Evolutionary conservation across 2,888 invertebrate species (phyloP), one percentile per base, ranked within the genome.

Genomic region (Carpatolechia fugitivella): DNA sequence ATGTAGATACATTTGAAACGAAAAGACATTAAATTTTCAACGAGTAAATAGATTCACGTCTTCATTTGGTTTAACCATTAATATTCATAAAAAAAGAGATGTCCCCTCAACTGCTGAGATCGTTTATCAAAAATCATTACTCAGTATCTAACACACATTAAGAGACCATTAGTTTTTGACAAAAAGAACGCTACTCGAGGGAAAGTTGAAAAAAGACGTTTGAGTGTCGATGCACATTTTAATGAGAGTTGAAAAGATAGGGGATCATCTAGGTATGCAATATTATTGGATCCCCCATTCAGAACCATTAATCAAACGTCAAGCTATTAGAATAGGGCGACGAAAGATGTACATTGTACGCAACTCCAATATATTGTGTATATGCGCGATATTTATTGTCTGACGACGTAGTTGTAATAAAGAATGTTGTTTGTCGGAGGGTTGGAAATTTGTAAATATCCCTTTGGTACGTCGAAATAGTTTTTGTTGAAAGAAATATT

Each of bases 281-380:
- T 46, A 73, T 76, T 72, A 78, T 78, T 74, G 74, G 60, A 65
- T 64, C 68, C 77, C 83, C 80, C 62, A 65, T 30, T 73, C 74
- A 66, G 67, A 65, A 63, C 71, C 85, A 89, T 89, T 87, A 87
- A 89, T 89, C 89, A 89, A 87, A 83, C 62, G 77, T 73, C 75
- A 78, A 71, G 76, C 82, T 81, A 86, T 84, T 82, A 81, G 82
- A 80, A 82, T 82, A 75, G 88, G 87, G 89, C 82, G 87, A 76
- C 66, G 85, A 85, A 78, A 80, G 78, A 78, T 78, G 74, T 76
- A 78, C 44, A 20, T 77, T 24, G 24, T 24, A 24, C 24, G 24
- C 24, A 24, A 75, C 76, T 54, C 38, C 82, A 76, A 82, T 81
- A 76, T 78, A 77, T 80, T 80, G 77, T 83, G 80, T 82, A 78